phyloP scores from a whole-genome alignment of 64 coral and sea anemone species.

The Pocillopora damicornis region DNA sequence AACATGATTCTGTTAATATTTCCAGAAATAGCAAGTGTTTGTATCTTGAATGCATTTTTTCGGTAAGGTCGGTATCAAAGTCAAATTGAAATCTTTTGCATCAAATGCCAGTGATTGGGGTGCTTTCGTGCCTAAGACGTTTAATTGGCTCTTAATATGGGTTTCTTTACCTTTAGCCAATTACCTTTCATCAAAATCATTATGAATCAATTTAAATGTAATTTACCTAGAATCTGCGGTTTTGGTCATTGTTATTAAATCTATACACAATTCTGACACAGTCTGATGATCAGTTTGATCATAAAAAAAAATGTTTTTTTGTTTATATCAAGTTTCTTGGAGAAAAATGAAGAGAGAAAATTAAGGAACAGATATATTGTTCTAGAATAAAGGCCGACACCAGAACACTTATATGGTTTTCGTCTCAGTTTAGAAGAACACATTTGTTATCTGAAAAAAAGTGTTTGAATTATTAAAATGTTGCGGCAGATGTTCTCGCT shows the following conservation, averaged over 20 bases:
- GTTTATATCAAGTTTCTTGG: not conserved
- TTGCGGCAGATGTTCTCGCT: conserved; percentile 13
- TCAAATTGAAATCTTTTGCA: not conserved
- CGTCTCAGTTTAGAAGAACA: not conserved
- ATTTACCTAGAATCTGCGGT: conserved; percentile 6
- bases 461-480: conserved; percentile 35
- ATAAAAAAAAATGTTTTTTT: not conserved
- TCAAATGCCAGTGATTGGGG: not conserved
- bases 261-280: not conserved
- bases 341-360: not conserved
- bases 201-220: conserved; percentile 6
- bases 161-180: conserved; percentile 2
- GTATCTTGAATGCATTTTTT: not conserved
- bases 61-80: not conserved
- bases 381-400: not conserved
- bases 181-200: not conserved
- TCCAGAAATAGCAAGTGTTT: not conserved
- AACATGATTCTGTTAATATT: too few species aligned
- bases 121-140: not conserved
- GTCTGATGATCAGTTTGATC: not conserved
- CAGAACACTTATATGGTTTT: not conserved
- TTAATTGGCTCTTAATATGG: not conserved
- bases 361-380: not conserved
- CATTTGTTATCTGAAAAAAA: conserved; percentile 16
- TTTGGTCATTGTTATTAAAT: not conserved